These are phyloP conservation scores for Dione juno DNA, from an alignment of 2,888 invertebrate species.

Conservation along the genomic window DNA sequence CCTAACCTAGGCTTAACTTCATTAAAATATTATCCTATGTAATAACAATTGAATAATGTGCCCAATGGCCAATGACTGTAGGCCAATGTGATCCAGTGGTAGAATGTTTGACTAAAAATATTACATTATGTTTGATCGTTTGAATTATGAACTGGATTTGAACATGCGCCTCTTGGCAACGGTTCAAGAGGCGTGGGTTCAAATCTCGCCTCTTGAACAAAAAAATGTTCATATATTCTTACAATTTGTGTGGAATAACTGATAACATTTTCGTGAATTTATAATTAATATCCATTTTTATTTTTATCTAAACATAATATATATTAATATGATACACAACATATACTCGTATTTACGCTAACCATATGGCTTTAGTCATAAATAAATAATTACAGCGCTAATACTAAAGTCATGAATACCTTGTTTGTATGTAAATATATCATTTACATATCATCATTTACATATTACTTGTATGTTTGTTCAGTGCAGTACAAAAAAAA, in stretches of 20 bases:
- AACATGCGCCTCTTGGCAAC: no score
- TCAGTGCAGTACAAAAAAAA: neutral
- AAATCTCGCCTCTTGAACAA: neutral
- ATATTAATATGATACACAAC: neutral
- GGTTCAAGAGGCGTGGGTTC: no score
- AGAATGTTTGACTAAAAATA: neutral
- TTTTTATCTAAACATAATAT: neutral
- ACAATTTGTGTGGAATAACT: no score
- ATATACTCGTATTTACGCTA: neutral
- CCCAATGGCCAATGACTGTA: neutral
- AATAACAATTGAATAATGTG: no score
- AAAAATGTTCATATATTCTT: no score
- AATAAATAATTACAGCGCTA: neutral
- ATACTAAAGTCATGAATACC: slow-evolving; percentile 11
- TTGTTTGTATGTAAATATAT: slow-evolving; percentile 14
- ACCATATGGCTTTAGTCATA: neutral
- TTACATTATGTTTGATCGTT: no score
- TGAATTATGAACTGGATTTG: no score
- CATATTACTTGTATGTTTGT: slow-evolving; percentile 1
- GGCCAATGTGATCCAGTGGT: neutral
- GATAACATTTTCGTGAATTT: neutral
- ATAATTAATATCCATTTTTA: neutral
- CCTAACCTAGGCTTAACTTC: no score
- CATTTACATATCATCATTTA: slow-evolving; percentile 3
- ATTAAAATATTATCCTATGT: no score